Conservation (phyloP, 2,113 vertebrate species). For the Sprattus sprattus region DNA sequence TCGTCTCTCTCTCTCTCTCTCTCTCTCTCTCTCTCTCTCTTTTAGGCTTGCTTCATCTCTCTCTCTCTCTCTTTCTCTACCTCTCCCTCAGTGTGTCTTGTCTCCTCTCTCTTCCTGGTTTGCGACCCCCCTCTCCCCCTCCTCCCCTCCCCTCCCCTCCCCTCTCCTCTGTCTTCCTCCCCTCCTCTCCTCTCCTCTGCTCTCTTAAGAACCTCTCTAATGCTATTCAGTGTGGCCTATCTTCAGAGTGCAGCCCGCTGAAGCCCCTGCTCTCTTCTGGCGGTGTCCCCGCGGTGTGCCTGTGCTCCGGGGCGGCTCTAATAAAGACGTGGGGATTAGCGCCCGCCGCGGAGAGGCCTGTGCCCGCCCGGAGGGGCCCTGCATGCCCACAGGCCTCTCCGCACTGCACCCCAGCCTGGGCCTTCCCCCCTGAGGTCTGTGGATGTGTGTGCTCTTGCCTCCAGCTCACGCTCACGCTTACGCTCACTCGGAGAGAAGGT, state of each 20-base stretch:
- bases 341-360: constrained; percentile 63
- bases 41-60: constrained; percentile 45
- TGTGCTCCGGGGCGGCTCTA: constrained; percentile 61
- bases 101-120: background rate
- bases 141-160: constrained; percentile 50
- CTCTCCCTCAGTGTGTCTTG: background rate
- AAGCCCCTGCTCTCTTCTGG: constrained; percentile 63
- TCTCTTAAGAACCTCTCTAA: constrained; percentile 64
- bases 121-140: background rate
- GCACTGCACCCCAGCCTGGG: constrained; percentile 46
- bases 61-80: background rate
- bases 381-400: constrained; percentile 66
- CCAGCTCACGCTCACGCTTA: background rate
- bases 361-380: constrained; percentile 47
- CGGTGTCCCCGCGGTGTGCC: constrained; percentile 39
- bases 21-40: background rate
- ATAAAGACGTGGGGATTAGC: constrained; percentile 72
- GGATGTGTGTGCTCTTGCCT: background rate
- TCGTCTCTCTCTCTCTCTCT: background rate
- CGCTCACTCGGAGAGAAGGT: background rate
- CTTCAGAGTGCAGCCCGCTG: constrained; percentile 68
- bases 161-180: constrained; percentile 39
- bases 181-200: constrained; percentile 48
- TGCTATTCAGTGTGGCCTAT: constrained; percentile 66
- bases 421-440: constrained; percentile 21